phyloP scores from a whole-genome alignment of 2,888 invertebrate genomes.

The Leucoptera coffeella region DNA sequence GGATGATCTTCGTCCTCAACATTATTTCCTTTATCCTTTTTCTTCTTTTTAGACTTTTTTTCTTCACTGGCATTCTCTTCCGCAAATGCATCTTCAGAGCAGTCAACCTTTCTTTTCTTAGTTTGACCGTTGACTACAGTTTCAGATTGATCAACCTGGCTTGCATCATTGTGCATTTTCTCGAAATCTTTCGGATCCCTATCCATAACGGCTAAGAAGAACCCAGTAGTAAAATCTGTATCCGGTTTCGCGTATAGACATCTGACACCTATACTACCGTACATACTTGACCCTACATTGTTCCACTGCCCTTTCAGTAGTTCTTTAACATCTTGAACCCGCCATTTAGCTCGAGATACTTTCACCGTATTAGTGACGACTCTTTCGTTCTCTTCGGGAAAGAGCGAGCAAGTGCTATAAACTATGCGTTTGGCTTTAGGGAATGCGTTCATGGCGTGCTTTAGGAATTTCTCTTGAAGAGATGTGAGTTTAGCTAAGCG shows the following conservation, averaged over 20 bases:
- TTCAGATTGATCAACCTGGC: slow-evolving; percentile 1
- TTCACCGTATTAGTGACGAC: slow-evolving; percentile 71
- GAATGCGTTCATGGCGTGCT: slow-evolving; percentile 78
- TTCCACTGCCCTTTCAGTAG: slow-evolving; percentile 61
- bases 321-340: slow-evolving; percentile 56
- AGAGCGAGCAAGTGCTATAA: slow-evolving; percentile 94
- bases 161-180: slow-evolving; percentile 8
- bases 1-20: neutral
- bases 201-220: slow-evolving; percentile 91
- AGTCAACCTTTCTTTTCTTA: slow-evolving; percentile 5
- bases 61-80: neutral
- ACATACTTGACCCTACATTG: slow-evolving; percentile 60
- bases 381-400: slow-evolving; percentile 87
- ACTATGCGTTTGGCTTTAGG: slow-evolving; percentile 80
- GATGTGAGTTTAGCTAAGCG: slow-evolving; percentile 64
- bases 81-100: neutral
- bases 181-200: slow-evolving; percentile 38
- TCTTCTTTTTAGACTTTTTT: slow-evolving; percentile 1
- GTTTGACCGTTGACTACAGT: neutral
- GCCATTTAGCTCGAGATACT: slow-evolving; percentile 49
- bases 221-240: slow-evolving; percentile 81
- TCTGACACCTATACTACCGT: slow-evolving; percentile 59
- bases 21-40: neutral
- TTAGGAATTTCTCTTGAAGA: slow-evolving; percentile 76
- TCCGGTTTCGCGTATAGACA: slow-evolving; percentile 77